Conservation (phyloP, 2,113 vertebrate genomes). For the Eurypyga helias region DNA sequence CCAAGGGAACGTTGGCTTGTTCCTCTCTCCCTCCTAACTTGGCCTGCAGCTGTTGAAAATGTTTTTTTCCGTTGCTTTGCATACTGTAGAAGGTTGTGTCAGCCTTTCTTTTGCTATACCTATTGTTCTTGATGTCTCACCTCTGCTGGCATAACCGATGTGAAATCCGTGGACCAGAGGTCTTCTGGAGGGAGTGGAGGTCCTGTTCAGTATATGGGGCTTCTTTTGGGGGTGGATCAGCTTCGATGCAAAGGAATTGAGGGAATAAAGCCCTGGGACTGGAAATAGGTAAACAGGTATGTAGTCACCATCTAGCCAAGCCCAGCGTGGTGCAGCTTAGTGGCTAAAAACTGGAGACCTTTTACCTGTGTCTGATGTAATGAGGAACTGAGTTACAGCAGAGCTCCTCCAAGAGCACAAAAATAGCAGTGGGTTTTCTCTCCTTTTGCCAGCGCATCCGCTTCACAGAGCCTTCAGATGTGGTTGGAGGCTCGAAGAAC, state of each 20-base stretch:
- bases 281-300: neutral
- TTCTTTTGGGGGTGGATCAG: neutral
- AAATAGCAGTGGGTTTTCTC: neutral
- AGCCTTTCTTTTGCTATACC: neutral
- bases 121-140: neutral
- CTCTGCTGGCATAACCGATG: fast-evolving
- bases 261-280: neutral
- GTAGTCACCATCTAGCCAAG: neutral
- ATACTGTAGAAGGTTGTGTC: neutral
- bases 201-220: neutral
- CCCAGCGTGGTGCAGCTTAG: neutral
- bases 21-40: neutral
- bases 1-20: neutral
- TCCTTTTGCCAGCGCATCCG: neutral
- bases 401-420: neutral
- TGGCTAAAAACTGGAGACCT: neutral
- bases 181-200: neutral
- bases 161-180: neutral
- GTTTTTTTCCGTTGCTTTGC: neutral
- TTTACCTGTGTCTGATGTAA: slow-evolving; percentile 9
- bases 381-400: slow-evolving; percentile 4
- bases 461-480: neutral
- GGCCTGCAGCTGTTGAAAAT: neutral
- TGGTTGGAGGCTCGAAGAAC: neutral
- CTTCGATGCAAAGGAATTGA: fast-evolving